phyloP scores from a whole-genome alignment of 2,113 vertebrate genomes.

The Felis chaus region DNA sequence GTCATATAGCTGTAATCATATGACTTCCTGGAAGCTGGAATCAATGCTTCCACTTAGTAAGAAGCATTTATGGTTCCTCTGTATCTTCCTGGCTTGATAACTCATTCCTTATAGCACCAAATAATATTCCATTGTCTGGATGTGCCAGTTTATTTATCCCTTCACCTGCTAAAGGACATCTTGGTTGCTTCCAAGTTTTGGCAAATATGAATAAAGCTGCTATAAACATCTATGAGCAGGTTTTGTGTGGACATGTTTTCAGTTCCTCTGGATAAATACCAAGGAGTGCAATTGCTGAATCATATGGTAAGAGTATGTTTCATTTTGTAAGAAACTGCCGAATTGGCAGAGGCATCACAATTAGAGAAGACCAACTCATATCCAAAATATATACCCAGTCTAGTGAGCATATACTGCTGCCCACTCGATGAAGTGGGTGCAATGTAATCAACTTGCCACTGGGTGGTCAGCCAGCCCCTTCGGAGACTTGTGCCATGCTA shows the following conservation, averaged over 20 bases:
- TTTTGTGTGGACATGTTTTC: neutral
- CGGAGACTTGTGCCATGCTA: neutral
- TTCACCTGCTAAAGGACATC: neutral
- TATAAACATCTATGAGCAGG: neutral
- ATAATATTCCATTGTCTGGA: neutral
- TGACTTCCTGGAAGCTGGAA: no score
- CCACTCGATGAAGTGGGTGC: neutral
- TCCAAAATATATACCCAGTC: neutral
- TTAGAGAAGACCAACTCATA: neutral
- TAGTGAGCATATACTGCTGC: neutral
- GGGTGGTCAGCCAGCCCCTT: neutral
- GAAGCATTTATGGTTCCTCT: neutral
- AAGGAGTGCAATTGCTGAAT: neutral
- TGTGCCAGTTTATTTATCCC: neutral
- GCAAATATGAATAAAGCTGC: neutral
- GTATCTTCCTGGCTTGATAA: neutral
- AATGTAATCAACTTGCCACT: neutral
- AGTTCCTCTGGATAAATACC: neutral
- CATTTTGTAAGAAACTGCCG: neutral
- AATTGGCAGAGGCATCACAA: neutral
- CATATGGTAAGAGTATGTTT: neutral
- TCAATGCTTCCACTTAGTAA: neutral
- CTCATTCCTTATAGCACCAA: neutral
- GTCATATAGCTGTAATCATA: neutral
- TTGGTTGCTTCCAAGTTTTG: neutral